A percentile compares a stretch with the other conserved stretches of the same genome.
phyloP scores from a whole-genome alignment of 2,113 vertebrate species.

The Stigmatopora argus region DNA sequence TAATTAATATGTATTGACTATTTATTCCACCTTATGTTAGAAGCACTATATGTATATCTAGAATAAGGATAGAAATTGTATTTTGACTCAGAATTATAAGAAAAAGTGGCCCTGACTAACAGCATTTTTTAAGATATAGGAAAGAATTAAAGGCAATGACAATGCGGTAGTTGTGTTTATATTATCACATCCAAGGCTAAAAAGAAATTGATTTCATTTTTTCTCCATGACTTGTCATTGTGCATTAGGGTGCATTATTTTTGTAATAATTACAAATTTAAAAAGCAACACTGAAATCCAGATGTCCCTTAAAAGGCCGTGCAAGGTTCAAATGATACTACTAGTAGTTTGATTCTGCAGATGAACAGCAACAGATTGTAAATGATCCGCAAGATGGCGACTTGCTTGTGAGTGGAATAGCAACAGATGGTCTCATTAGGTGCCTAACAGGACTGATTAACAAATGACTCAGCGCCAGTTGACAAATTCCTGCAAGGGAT shows the following conservation, averaged over 20 bases:
- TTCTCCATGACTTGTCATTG: background rate
- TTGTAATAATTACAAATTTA: background rate
- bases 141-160: no score
- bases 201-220: no score
- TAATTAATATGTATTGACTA: background rate
- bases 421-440: conserved; percentile 47
- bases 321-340: conserved; percentile 5
- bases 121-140: no score
- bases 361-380: conserved; percentile 23
- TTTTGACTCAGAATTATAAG: no score
- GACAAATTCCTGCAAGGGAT: background rate
- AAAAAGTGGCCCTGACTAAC: no score
- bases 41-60: background rate
- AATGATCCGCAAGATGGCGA: conserved; percentile 59
- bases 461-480: conserved; percentile 15
- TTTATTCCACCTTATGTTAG: background rate
- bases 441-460: conserved; percentile 20
- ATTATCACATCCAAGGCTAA: no score
- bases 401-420: conserved; percentile 31
- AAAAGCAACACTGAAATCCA: background rate
- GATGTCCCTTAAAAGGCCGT: background rate
- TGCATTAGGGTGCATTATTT: background rate
- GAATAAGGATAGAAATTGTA: background rate
- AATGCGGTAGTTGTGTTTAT: no score
- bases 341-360: background rate